These are phyloP conservation scores for Dicyrtomina minuta DNA, from an alignment of 2,888 invertebrate species.

Conservation along the genomic window DNA sequence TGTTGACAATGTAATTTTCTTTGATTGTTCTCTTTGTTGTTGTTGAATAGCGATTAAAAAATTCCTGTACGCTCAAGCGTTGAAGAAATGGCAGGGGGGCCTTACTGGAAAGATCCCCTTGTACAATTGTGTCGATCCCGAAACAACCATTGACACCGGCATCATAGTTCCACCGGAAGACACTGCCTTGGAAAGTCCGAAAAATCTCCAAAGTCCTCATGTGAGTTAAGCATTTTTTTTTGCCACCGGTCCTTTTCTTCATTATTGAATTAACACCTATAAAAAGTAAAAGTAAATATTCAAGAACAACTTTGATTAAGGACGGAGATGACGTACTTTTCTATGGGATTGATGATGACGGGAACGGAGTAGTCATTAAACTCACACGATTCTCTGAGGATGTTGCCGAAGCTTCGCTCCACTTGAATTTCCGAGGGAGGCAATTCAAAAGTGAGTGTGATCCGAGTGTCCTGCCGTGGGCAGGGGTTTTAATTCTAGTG, in stretches of 20 bases:
- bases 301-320: slow-evolving; percentile 24
- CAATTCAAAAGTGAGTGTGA: slow-evolving; percentile 22
- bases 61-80: slow-evolving; percentile 34
- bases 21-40: background rate
- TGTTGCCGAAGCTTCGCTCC: slow-evolving; percentile 32
- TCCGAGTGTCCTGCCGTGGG: no score
- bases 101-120: slow-evolving; percentile 37
- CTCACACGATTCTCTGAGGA: slow-evolving; percentile 58
- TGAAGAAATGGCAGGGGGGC: slow-evolving; percentile 46
- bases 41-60: slow-evolving; percentile 41
- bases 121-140: slow-evolving; percentile 20
- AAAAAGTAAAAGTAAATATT: background rate
- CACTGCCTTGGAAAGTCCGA: slow-evolving; percentile 37
- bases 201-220: slow-evolving; percentile 18
- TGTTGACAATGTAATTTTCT: background rate
- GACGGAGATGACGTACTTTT: slow-evolving; percentile 58
- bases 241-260: background rate
- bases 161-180: slow-evolving; percentile 41
- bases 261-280: background rate
- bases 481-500: background rate
- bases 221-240: slow-evolving; percentile 23
- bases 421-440: slow-evolving; percentile 30
- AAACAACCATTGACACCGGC: slow-evolving; percentile 36
- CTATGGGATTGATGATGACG: slow-evolving; percentile 63
- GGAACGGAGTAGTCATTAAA: slow-evolving; percentile 62